These are phyloP conservation scores for Tethea ocularis DNA, from an alignment of 2,888 invertebrate genomes.

Conservation along the genomic window DNA sequence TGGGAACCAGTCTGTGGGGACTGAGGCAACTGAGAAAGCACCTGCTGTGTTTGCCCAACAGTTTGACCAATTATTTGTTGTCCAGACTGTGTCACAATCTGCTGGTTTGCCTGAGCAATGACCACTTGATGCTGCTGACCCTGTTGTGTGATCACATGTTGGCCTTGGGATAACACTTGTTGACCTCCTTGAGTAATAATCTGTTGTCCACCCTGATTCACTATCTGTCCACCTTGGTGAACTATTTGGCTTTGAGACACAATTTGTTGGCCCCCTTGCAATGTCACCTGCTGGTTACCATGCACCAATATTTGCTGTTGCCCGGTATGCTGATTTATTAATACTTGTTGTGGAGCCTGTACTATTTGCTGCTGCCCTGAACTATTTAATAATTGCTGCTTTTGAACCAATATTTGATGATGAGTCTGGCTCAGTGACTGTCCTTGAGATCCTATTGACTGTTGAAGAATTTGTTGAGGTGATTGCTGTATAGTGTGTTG, in stretches of 20 bases:
- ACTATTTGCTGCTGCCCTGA: conserved; percentile 80
- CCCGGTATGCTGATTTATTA: conserved; percentile 76
- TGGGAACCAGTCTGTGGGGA: conserved; percentile 68
- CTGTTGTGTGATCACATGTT: conserved; percentile 78
- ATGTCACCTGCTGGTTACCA: conserved; percentile 77
- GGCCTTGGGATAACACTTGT: conserved; percentile 75
- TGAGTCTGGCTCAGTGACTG: conserved; percentile 78
- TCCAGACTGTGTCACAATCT: conserved; percentile 76
- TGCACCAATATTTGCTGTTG: conserved; percentile 80
- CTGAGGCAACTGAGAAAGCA: conserved; percentile 72
- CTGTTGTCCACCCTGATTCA: conserved; percentile 75
- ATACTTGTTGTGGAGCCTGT: conserved; percentile 80
- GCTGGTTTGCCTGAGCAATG: conserved; percentile 77
- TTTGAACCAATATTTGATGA: conserved; percentile 78
- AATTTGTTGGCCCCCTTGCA: conserved; percentile 76
- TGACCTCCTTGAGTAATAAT: conserved; percentile 72
- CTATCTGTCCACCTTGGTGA: conserved; percentile 76
- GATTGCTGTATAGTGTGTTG: conserved; percentile 81
- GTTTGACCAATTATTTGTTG: conserved; percentile 75
- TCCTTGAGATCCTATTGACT: conserved; percentile 81
- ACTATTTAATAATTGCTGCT: conserved; percentile 84
- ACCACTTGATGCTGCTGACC: conserved; percentile 79
- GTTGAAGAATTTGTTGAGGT: conserved; percentile 85
- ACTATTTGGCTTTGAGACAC: conserved; percentile 78
- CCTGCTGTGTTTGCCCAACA: conserved; percentile 71